phyloP scores from a whole-genome alignment of 2,888 invertebrate genomes.

The Molanna angustata region DNA sequence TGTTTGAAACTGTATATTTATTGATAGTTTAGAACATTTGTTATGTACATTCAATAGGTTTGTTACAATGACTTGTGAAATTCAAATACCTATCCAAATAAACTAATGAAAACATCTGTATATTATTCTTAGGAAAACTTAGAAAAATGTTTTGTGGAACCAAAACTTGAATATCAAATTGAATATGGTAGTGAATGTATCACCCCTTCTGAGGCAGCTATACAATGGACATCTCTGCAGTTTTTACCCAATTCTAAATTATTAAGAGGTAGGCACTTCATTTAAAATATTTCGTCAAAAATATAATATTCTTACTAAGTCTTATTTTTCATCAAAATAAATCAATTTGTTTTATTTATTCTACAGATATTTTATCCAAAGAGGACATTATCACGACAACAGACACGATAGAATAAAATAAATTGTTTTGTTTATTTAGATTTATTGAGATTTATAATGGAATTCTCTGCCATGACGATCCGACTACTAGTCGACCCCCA shows the following conservation, averaged over 20 bases:
- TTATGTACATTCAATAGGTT: background rate
- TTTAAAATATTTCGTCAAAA: conserved; percentile 1
- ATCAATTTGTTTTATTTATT: no score
- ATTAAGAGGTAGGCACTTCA: conserved; percentile 28
- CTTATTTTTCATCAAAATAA: background rate
- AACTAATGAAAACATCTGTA: background rate
- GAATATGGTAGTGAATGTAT: conserved; percentile 35
- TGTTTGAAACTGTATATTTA: background rate
- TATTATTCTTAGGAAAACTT: no score
- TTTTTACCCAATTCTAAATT: conserved; percentile 32
- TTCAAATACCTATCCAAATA: no score
- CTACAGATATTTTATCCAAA: no score
- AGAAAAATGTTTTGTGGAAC: conserved; percentile 17
- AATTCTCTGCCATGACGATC: no score
- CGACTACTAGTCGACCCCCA: no score
- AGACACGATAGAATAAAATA: no score
- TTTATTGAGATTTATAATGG: no score
- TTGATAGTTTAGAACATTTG: background rate
- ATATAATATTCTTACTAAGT: background rate
- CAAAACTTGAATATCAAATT: conserved; percentile 35
- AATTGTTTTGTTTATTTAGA: no score
- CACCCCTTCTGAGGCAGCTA: conserved; percentile 31
- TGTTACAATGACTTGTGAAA: no score
- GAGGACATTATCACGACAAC: no score
- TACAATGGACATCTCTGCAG: conserved; percentile 33